Conservation (phyloP, 2,888 invertebrate species). For the Pseudeuparius sepicola region DNA sequence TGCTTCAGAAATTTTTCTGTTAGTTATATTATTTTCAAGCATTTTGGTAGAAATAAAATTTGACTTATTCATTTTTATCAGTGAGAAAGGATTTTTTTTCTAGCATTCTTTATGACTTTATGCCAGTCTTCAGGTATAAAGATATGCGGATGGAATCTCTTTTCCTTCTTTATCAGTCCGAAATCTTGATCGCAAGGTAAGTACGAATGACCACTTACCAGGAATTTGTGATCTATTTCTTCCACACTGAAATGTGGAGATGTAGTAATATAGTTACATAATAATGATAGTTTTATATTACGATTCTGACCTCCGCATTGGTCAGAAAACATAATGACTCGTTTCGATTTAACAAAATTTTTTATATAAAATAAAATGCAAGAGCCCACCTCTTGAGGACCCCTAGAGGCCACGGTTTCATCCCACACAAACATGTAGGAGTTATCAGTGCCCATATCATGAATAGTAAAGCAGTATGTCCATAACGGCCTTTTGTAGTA, state of each 20-base stretch:
- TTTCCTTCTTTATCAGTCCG: too few species aligned
- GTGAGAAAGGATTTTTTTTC: slow-evolving; percentile 17
- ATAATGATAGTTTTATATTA: slow-evolving; percentile 22
- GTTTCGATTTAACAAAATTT: slow-evolving; percentile 19
- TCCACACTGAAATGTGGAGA: slow-evolving; percentile 17
- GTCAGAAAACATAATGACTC: slow-evolving; percentile 20
- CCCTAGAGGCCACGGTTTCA: slow-evolving; percentile 24
- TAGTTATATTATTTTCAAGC: slow-evolving; percentile 16
- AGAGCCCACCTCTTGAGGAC: slow-evolving; percentile 27
- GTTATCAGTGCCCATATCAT: slow-evolving; percentile 22
- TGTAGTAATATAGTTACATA: slow-evolving; percentile 22
- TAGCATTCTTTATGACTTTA: slow-evolving; percentile 13
- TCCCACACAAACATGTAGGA: slow-evolving; percentile 24
- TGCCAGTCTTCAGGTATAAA: slow-evolving; percentile 15
- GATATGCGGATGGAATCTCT: slow-evolving; percentile 15
- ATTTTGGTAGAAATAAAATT: slow-evolving; percentile 17
- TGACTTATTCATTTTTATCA: slow-evolving; percentile 16
- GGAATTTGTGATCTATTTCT: too few species aligned
- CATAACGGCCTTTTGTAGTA: slow-evolving; percentile 28
- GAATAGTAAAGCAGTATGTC: slow-evolving; percentile 26
- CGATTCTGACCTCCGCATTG: slow-evolving; percentile 23
- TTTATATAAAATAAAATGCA: slow-evolving; percentile 22
- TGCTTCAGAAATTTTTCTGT: slow-evolving; percentile 14
- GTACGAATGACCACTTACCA: too few species aligned
- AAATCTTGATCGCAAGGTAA: too few species aligned